Conservation (phyloP, 2,888 invertebrate species). For the Choreutis nemorana region DNA sequence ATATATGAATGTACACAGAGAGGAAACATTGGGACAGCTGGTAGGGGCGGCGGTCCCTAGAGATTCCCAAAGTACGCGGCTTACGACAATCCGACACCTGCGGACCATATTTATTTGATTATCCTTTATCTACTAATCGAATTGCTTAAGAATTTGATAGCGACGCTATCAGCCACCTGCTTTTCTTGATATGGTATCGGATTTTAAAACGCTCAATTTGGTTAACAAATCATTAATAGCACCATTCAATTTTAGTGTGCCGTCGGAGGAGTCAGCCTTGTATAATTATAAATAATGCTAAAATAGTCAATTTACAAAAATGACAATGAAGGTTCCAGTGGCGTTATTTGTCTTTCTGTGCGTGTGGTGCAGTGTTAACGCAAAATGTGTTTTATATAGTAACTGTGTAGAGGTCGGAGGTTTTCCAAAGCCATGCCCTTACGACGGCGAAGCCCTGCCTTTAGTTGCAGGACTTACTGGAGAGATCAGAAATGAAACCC, state of each 20-base stretch:
- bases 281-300: too few relatives aligned
- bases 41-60: slow-evolving; percentile 13
- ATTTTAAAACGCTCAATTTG: too few relatives aligned
- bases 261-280: too few relatives aligned
- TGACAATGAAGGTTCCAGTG: slow-evolving; percentile 21
- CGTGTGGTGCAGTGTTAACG: slow-evolving; percentile 23
- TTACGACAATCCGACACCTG: slow-evolving; percentile 23
- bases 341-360: slow-evolving; percentile 19
- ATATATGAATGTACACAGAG: slow-evolving; percentile 27
- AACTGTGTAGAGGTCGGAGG: slow-evolving; percentile 27
- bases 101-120: slow-evolving; percentile 17
- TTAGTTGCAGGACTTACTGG: slow-evolving; percentile 28
- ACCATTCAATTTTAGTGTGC: too few relatives aligned
- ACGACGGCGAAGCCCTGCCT: slow-evolving; percentile 21
- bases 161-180: slow-evolving; percentile 48
- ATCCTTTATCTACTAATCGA: neutral
- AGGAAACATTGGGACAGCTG: slow-evolving; percentile 18
- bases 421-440: slow-evolving; percentile 27
- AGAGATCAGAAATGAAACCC: slow-evolving; percentile 30
- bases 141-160: too few relatives aligned
- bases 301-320: too few relatives aligned
- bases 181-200: too few relatives aligned
- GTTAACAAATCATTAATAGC: too few relatives aligned
- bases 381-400: slow-evolving; percentile 36
- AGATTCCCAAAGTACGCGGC: slow-evolving; percentile 8